A percentile compares a stretch with the other conserved stretches of the same genome.
phyloP scores from a whole-genome alignment of 2,888 invertebrate genomes.

The Rhingia rostrata region DNA sequence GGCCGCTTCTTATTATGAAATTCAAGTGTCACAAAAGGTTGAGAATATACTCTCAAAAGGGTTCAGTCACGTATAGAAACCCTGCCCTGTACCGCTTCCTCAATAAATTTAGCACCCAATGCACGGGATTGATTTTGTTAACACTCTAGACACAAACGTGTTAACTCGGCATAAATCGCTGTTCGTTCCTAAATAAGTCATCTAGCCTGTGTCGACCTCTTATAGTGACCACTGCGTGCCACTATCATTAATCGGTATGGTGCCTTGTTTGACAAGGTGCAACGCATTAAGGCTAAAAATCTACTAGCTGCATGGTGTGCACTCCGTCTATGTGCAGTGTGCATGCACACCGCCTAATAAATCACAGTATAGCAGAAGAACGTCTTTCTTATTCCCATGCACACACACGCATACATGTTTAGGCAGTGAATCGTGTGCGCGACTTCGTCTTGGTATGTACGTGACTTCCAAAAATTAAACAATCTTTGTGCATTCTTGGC shows the following conservation, averaged over 20 bases:
- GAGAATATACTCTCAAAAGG: too few species aligned
- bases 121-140: neutral
- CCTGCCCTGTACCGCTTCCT: too few species aligned
- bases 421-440: slow-evolving; percentile 6
- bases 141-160: slow-evolving; percentile 5
- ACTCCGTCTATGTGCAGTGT: slow-evolving; percentile 38
- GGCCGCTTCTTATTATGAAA: too few species aligned
- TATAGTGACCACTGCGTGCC: slow-evolving; percentile 32
- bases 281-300: slow-evolving; percentile 59
- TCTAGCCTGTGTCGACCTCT: slow-evolving; percentile 18
- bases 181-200: slow-evolving; percentile 24
- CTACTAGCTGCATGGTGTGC: slow-evolving; percentile 49
- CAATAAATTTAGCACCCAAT: neutral
- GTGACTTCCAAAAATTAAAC: slow-evolving; percentile 73
- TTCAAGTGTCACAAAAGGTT: too few species aligned
- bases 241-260: slow-evolving; percentile 56
- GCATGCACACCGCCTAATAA: slow-evolving; percentile 57
- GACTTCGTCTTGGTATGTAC: slow-evolving; percentile 36
- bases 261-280: slow-evolving; percentile 66
- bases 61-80: too few species aligned
- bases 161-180: slow-evolving; percentile 13
- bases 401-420: neutral
- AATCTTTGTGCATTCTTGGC: slow-evolving; percentile 60
- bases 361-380: slow-evolving; percentile 45
- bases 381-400: slow-evolving; percentile 5